Base-by-base conservation (phyloP, 2,113 vertebrate species). In the Microcebus jonahi region DNA sequence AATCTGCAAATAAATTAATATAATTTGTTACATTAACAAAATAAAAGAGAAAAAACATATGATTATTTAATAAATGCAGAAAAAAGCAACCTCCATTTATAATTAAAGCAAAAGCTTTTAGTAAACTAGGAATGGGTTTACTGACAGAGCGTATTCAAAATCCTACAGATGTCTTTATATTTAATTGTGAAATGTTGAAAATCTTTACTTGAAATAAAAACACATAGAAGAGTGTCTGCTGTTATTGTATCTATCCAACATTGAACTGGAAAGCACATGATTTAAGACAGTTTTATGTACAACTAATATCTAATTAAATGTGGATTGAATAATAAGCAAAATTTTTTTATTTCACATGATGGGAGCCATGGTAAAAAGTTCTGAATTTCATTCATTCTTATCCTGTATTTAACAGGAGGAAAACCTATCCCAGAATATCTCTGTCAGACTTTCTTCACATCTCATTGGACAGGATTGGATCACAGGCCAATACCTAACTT, bases 1-100 rank as follows among this genome's bases (percentile, higher is more conserved):
- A 88, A 59, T 85, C 76, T 70, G 15, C 12, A 91, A 97, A 89
- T 85, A 80, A 88, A 25, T 94, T 55, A 92, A 81, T 75, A 42
- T 55, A 63, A 63, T 82, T 55, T 88, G 8, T 76, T 71, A 95
- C 11, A 76, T 91, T 76, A 75, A 83, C 27, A 80, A 77, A 86
- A 81, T 73, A 68, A 92, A 77, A 79, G 12, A 81, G n/a, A 71
- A 86, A 93, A 97, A 45, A 71, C 36, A 77, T 84, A 87, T 6
- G 9, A 75, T 68, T 61, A 73, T 93, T 95, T 4, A 91, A 63
- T 17, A 90, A 3, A 63, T 83, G 27, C 14, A 97, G 76, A 85
- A 80, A 65, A 75, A 83, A 42, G 70, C 27, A 76, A 73, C 39
- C 21, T 91, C 17, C 20, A 75, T 27, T 39, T 91, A 61, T 73